phyloP scores from a whole-genome alignment of 2,888 invertebrate species.

The Leptinotarsa rubiginosa region DNA sequence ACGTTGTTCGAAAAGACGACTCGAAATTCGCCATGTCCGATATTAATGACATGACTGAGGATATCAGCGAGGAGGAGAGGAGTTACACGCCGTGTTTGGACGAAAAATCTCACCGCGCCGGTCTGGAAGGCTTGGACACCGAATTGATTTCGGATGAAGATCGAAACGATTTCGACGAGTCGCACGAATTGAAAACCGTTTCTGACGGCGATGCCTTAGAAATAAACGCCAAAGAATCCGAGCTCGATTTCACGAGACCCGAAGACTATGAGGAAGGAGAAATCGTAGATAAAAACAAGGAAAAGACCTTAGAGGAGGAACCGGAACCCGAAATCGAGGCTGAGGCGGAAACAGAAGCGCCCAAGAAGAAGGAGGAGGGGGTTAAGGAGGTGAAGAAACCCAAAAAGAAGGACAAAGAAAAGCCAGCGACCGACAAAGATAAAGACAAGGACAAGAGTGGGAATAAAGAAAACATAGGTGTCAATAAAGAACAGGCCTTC shows the following conservation, averaged over 20 bases:
- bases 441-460: slow-evolving; percentile 68
- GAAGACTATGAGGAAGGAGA: slow-evolving; percentile 72
- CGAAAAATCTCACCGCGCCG: slow-evolving; percentile 68
- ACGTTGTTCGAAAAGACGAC: slow-evolving; percentile 55
- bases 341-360: slow-evolving; percentile 43
- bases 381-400: slow-evolving; percentile 57
- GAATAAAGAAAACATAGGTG: slow-evolving; percentile 66
- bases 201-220: slow-evolving; percentile 66
- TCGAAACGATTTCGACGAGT: slow-evolving; percentile 74
- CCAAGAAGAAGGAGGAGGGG: slow-evolving; percentile 56
- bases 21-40: slow-evolving; percentile 60
- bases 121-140: slow-evolving; percentile 73
- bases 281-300: slow-evolving; percentile 67
- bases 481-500: slow-evolving; percentile 72
- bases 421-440: slow-evolving; percentile 49
- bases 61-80: slow-evolving; percentile 76
- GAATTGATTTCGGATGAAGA: slow-evolving; percentile 83
- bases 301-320: slow-evolving; percentile 47
- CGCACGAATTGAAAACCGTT: slow-evolving; percentile 63
- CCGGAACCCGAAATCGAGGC: slow-evolving; percentile 45
- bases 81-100: slow-evolving; percentile 81
- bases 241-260: slow-evolving; percentile 64
- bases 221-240: slow-evolving; percentile 66
- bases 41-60: slow-evolving; percentile 71
- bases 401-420: slow-evolving; percentile 65